phyloP scores from a whole-genome alignment of 2,888 invertebrate genomes.

The Lamellibrachia columna region DNA sequence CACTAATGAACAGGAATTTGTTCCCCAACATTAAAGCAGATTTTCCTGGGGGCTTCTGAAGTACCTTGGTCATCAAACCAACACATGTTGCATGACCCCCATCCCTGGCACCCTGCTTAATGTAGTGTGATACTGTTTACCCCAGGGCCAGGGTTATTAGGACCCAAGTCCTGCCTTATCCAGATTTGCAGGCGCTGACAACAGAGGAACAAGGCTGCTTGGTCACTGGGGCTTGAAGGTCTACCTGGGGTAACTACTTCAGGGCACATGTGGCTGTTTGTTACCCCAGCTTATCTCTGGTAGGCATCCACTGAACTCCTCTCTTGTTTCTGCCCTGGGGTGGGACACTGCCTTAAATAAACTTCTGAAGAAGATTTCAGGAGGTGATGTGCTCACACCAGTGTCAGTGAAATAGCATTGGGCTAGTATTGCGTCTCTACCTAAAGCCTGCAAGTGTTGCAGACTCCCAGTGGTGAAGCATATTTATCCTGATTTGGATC shows the following conservation, averaged over 20 bases:
- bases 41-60: background rate
- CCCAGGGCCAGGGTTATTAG: background rate
- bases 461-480: too few relatives aligned
- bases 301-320: background rate
- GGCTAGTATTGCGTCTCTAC: background rate
- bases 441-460: too few relatives aligned
- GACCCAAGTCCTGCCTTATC: background rate
- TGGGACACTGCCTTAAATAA: background rate
- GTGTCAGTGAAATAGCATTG: background rate
- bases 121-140: background rate
- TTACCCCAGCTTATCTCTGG: background rate
- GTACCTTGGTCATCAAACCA: background rate
- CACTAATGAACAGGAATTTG: background rate
- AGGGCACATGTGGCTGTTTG: background rate
- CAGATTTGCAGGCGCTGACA: background rate
- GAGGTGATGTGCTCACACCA: background rate
- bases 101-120: background rate
- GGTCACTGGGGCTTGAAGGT: background rate
- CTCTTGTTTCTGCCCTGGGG: background rate
- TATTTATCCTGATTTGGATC: too few relatives aligned
- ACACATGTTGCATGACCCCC: background rate
- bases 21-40: background rate
- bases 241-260: background rate
- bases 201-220: background rate
- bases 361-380: background rate